Evolutionary conservation across 2,888 invertebrate genomes (phyloP), one percentile per base, ranked within the genome.

Genomic region (Gasteruption jaculator): DNA sequence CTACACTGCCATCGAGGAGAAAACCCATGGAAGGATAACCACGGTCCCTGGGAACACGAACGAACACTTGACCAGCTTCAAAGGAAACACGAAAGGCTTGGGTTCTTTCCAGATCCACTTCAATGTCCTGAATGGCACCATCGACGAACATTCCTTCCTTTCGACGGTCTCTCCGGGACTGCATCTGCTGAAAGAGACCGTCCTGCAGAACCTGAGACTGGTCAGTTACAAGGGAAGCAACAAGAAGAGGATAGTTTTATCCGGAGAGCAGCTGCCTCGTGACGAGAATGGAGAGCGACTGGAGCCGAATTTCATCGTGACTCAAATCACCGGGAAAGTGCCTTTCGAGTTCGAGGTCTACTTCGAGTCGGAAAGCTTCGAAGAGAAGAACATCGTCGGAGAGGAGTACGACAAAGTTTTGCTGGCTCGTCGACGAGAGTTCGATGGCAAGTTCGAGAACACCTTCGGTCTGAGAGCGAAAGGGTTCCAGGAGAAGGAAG

Each of bases 281-380:
- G 54, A 60, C 3, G 61, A 68, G 20, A 67, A 68, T 22, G 69
- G 71, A 25, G 60, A 61, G 45, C 72, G 68, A 43, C 64, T 67
- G n/a, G 73, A 76, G 43, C 81, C 87, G 0, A 90, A 91, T 68
- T 86, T 90, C 53, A 77, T 90, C 2, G 86, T 83, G 0, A 78
- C 83, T n/a, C 87, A 88, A 67, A 70, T 91, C 34, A 79, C 87
- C 0, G 83, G 83, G 0, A 81, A 81, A 52, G 75, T 89, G 0
- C 91, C 93, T 0, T 89, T 91, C 54, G 79, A 83, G 0, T 68
- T 94, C 45, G 94, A 95, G 60, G 74, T 94, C 1, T 80, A 85
- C 1, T 95, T 85, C 62, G 86, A 91, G 49, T 87, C 91, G 0
- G 83, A 78, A 6, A 86, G 82, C 39, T 79, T 74, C 43, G 74